Conservation (phyloP, 2,888 invertebrate genomes). For the Ferrisia virgata region DNA sequence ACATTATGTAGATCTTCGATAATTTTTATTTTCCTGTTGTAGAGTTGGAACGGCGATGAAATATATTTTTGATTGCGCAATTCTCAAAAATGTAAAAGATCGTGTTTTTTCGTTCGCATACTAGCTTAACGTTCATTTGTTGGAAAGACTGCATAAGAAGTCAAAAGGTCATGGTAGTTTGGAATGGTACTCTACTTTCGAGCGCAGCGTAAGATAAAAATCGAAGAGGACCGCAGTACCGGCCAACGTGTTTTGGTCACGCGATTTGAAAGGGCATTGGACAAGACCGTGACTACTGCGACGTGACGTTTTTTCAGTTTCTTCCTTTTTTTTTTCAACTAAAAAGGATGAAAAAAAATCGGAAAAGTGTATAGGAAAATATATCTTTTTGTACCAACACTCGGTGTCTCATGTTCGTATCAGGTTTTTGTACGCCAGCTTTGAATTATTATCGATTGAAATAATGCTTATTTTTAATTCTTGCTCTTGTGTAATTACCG, state of each 20-base stretch:
- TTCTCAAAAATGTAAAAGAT: neutral
- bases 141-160: neutral
- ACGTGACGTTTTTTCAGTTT: neutral
- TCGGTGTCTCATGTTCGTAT: neutral
- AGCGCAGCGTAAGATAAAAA: neutral
- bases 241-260: constrained; percentile 16
- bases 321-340: neutral
- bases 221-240: constrained; percentile 3
- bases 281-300: neutral
- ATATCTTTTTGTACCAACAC: neutral
- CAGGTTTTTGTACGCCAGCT: neutral
- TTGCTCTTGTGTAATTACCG: neutral
- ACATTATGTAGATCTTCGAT: neutral
- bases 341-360: neutral
- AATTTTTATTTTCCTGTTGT: neutral
- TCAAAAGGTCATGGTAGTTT: neutral
- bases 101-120: too few relatives aligned
- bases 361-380: neutral
- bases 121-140: neutral
- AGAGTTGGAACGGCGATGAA: neutral
- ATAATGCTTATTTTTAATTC: neutral
- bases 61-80: neutral
- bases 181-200: neutral
- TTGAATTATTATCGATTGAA: neutral
- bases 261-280: constrained; percentile 3